Conservation (phyloP, 2,888 invertebrate species). For the Platycheirus albimanus region DNA sequence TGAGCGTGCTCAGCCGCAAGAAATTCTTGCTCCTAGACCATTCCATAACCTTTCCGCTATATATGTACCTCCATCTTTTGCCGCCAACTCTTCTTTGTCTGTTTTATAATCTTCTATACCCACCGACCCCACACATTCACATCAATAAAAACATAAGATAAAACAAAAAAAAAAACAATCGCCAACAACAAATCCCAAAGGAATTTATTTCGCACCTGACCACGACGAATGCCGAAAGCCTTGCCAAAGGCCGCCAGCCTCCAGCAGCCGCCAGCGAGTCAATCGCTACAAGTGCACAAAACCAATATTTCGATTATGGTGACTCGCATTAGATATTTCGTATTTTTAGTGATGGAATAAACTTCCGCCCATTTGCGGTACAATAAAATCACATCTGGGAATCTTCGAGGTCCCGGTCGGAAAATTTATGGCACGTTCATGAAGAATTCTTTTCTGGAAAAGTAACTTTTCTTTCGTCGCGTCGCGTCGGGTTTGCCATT, state of each 20-base stretch:
- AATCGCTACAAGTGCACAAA: conserved; percentile 65
- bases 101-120: conserved; percentile 40
- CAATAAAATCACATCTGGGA: conserved; percentile 75
- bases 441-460: conserved; percentile 63
- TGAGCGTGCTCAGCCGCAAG: conserved; percentile 36
- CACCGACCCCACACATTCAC: conserved; percentile 46
- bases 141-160: conserved; percentile 40
- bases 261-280: conserved; percentile 8
- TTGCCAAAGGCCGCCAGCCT: conserved; percentile 5
- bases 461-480: conserved; percentile 23
- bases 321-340: conserved; percentile 68
- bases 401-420: conserved; percentile 71
- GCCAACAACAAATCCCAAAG: conserved; percentile 56
- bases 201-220: conserved; percentile 75
- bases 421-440: conserved; percentile 72
- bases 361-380: conserved; percentile 75
- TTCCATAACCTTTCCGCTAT: conserved; percentile 39
- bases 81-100: conserved; percentile 29
- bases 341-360: conserved; percentile 58
- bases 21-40: conserved; percentile 52
- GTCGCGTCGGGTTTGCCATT: not conserved
- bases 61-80: conserved; percentile 10
- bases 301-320: conserved; percentile 74
- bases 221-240: conserved; percentile 64
- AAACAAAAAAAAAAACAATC: conserved; percentile 11